Evolutionary conservation across 2,797 vertebrate species (phyloP), one percentile per base, ranked within the genome.

Genomic region (Graptemys geographica): DNA sequence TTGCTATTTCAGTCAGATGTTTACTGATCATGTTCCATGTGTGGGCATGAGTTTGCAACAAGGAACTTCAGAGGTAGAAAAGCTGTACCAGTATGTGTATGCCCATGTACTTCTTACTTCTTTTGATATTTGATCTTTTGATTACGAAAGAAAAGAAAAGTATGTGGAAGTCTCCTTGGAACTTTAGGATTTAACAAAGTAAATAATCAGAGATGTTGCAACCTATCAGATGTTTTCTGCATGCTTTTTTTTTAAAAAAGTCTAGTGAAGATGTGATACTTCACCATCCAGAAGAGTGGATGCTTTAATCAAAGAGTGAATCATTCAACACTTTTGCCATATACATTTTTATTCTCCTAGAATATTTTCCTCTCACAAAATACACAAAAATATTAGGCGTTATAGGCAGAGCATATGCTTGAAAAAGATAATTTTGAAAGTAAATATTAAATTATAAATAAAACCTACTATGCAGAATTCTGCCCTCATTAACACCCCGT

Each of bases 1-100:
- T 79, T 52, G 6, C 87, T 95, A 1, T 78, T 69, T 84, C 78
- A 51, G 23, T 88, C 69, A 89, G 83, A 87, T 96, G 88, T 93
- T 93, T 88, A 52, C 94, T 85, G 59, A 94, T 81, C 74, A 12
- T 44, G 91, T 51, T 86, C 87, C 84, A 80, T 49, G 76, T 65
- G 65, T 90, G 76, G 81, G 19, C n/a, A 41, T 0, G 18, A 82
- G 81, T 65, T 87, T 87, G 12, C 16, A 59, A n/a, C 74, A 74
- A 41, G 13, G 80, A 92, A 84, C 81, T 89, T 85, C 65, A 94
- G 87, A 84, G 28, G 2, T 3, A 72, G 85, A 81, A 84, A 37
- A 93, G 62, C 7, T 9, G 44, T 52, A 82, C 1, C 28, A 72
- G 6, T 2, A 1, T 2, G 28, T 27, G 47, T 21, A 78, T 89